Base-by-base conservation (phyloP, 2,113 vertebrate genomes). In the Rhegmatorhina hoffmannsi region DNA sequence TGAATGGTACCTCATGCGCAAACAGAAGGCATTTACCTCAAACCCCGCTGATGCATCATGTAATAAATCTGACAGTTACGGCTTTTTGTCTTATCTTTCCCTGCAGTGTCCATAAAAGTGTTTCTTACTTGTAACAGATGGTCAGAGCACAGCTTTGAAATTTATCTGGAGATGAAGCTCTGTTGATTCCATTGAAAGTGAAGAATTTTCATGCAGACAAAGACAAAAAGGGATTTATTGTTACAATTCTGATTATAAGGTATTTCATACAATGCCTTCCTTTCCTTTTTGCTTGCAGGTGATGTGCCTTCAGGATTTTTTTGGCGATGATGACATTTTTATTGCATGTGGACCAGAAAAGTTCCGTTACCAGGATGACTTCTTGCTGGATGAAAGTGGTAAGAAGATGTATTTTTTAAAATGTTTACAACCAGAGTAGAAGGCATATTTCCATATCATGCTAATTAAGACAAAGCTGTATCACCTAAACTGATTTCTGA, bases 321-420 rank as follows among this genome's bases (percentile, higher is more conserved):
- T 99, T 96, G 99, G 98, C 4, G 99, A 99, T 2, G 99, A 99
- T 96, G 99, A 99, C 95, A 99, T 99, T 97, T 99, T 99, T 98
- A 98, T 99, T 97, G 99, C 99, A 75, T 99, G 99, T 95, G 99
- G 99, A 92, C 99, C 99, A 44, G 99, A 99, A 98, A 99, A 99
- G 97, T 99, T 99, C 96, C 99, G 99, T 95, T 99, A 99, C 97
- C 99, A 99, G 95, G 99, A 99, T 97, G 99, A 99, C 97, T 99
- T 99, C 97, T 98, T 99, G 94, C 97, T 99, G 98, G 99, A 99
- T 98, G 99, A 99, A 97, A 98, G 96, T 96, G 99, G 99, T 99
- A 97, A 98, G 98, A 90, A 96, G 92, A 93, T 91, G 15, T 73
- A 68, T 75, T 95, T 90, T 63, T 89, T 58, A 52, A 95, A 97